phyloP scores from a whole-genome alignment of 2,113 vertebrate genomes.

The Donacobius atricapilla region DNA sequence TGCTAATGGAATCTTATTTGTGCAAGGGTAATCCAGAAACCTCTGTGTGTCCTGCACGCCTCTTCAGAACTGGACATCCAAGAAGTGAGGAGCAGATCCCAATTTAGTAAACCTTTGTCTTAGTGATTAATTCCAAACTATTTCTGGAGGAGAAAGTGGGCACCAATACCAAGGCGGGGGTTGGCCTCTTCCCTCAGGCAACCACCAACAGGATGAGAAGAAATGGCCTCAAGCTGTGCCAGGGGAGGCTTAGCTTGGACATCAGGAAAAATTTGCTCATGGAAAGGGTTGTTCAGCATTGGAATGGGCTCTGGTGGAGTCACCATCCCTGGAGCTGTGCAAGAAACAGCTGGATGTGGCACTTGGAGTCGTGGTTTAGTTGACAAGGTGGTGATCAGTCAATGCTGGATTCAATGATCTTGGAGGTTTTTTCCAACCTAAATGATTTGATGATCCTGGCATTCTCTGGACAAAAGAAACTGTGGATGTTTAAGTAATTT shows the following conservation, averaged over 20 bases:
- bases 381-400: neutral
- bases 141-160: neutral
- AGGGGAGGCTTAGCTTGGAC: neutral
- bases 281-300: neutral
- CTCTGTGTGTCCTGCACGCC: neutral
- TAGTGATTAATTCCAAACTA: neutral
- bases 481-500: neutral
- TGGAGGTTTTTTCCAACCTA: neutral
- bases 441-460: neutral
- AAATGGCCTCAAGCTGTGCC: neutral
- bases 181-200: neutral
- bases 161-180: neutral
- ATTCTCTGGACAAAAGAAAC: neutral
- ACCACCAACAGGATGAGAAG: neutral
- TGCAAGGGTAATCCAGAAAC: neutral
- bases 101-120: neutral
- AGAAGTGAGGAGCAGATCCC: neutral
- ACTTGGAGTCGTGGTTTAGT: neutral
- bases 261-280: neutral
- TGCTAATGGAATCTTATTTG: neutral
- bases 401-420: neutral
- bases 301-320: neutral
- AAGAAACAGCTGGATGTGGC: neutral
- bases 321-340: neutral
- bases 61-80: neutral